These are phyloP conservation scores for Scartelaos histophorus DNA, from an alignment of 2,113 vertebrate species.

Conservation along the genomic window DNA sequence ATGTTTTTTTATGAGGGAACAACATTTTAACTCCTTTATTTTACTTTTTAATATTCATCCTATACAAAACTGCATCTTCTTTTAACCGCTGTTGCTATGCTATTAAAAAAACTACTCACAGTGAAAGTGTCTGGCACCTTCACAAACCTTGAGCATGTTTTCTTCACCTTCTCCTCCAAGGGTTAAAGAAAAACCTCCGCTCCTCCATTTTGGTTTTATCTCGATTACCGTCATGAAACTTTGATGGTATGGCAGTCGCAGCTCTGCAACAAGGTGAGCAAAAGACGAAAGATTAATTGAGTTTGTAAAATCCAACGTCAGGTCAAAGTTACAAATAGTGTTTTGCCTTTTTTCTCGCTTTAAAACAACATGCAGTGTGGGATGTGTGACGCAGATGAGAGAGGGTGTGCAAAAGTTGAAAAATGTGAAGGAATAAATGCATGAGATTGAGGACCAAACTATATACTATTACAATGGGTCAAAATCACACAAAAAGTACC, in stretches of 20 bases:
- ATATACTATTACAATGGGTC: background rate
- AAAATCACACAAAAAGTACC: background rate
- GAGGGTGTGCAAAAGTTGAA: background rate
- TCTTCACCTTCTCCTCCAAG: conserved; percentile 20
- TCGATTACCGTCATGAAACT: conserved; percentile 74
- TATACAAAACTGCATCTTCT: background rate
- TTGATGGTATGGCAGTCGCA: conserved; percentile 56
- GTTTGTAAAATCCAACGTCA: conserved; percentile 56
- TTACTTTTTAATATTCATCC: background rate
- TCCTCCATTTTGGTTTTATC: conserved; percentile 69
- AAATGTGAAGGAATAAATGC: background rate
- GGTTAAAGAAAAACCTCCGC: conserved; percentile 15
- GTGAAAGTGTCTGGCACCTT: conserved; percentile 51
- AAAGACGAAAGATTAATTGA: conserved; percentile 71
- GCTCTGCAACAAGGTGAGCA: conserved; percentile 56
- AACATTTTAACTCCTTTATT: no score
- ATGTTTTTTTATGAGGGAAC: no score
- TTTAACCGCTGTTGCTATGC: conserved; percentile 32
- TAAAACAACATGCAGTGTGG: background rate
- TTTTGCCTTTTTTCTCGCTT: conserved; percentile 11
- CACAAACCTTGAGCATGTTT: conserved; percentile 49
- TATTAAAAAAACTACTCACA: conserved; percentile 7
- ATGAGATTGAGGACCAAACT: background rate
- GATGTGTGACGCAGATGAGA: background rate
- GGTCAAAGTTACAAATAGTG: conserved; percentile 28